A percentile compares a stretch with the other conserved stretches of the same genome.
These are phyloP conservation scores for Urocynchramus pylzowi DNA, from an alignment of 2,113 vertebrate genomes.

Conservation along the genomic window DNA sequence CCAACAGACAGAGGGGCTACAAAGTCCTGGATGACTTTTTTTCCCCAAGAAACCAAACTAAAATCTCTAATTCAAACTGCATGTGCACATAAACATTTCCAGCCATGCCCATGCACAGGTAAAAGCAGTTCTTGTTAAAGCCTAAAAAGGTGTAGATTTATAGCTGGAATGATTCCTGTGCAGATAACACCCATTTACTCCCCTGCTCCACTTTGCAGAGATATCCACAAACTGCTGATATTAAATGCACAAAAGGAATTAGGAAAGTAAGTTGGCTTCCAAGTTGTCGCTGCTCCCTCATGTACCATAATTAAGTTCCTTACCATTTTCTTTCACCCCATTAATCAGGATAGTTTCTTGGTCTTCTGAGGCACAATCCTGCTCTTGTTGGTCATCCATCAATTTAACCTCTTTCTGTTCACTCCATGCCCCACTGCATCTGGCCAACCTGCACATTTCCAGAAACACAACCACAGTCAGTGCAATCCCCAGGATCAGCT, in stretches of 20 bases:
- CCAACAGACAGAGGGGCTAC: neutral
- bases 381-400: slow-evolving; percentile 96
- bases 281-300: neutral
- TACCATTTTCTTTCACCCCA: slow-evolving; percentile 87
- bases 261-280: slow-evolving; percentile 9
- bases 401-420: slow-evolving; percentile 84
- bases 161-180: neutral
- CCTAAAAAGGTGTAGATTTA: neutral
- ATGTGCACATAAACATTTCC: neutral
- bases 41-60: neutral
- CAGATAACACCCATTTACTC: neutral
- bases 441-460: slow-evolving; percentile 82
- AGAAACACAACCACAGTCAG: slow-evolving; percentile 73
- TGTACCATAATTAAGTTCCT: slow-evolving; percentile 66
- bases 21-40: neutral
- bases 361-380: slow-evolving; percentile 86
- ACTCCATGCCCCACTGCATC: slow-evolving; percentile 85
- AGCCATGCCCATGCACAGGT: neutral
- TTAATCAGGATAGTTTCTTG: slow-evolving; percentile 86
- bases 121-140: neutral
- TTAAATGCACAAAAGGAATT: neutral
- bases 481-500: slow-evolving; percentile 34
- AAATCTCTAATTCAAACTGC: neutral
- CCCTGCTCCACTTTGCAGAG: neutral
- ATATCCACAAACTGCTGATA: neutral